phyloP scores from a whole-genome alignment of 2,113 vertebrate genomes.

The Octodon degus region DNA sequence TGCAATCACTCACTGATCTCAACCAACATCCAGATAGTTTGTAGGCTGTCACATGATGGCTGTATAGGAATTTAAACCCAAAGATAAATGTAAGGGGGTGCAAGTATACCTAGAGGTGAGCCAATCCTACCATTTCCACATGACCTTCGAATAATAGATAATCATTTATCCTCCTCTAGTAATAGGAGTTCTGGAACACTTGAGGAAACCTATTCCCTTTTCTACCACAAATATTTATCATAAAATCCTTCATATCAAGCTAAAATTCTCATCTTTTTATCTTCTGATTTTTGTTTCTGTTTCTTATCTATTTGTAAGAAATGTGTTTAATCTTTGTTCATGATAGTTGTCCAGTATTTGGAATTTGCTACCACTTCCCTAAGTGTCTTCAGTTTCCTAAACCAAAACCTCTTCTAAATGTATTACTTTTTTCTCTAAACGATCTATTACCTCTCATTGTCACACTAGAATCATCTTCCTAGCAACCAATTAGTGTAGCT shows the following conservation, averaged over 20 bases:
- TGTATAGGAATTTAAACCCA: background rate
- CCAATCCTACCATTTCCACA: no score
- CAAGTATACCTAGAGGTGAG: background rate
- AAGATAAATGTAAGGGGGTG: background rate
- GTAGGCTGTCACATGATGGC: background rate
- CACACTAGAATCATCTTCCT: background rate
- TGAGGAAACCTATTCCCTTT: background rate
- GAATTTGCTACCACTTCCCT: background rate
- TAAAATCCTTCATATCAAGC: background rate
- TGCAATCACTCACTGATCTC: background rate
- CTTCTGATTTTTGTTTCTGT: background rate
- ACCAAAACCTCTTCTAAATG: background rate
- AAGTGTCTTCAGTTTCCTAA: background rate
- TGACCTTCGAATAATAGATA: background rate
- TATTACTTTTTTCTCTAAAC: background rate
- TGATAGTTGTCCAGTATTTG: background rate
- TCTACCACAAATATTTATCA: background rate
- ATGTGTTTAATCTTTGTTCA: background rate
- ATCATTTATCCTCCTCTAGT: background rate
- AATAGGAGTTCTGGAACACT: background rate
- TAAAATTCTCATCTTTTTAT: background rate
- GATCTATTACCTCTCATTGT: background rate
- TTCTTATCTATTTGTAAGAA: background rate
- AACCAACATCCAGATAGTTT: no score
- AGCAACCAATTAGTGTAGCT: background rate